phyloP scores from a whole-genome alignment of 2,888 invertebrate species.

The Megalurothrips usitatus region DNA sequence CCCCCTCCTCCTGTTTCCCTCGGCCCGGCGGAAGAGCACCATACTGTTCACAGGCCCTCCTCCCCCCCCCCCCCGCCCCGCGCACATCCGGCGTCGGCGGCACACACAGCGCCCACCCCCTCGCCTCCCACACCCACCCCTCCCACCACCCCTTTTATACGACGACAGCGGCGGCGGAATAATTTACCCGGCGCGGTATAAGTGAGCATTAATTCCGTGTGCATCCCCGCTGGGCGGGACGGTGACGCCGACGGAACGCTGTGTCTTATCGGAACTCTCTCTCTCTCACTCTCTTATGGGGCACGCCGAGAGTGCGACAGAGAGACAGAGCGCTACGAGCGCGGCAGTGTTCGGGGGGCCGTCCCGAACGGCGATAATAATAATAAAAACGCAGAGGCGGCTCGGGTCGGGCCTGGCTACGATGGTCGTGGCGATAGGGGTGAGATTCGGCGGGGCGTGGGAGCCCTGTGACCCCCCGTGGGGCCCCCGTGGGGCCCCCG shows the following conservation, averaged over 20 bases:
- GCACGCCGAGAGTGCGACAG: neutral
- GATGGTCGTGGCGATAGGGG: neutral
- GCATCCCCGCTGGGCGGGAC: no score
- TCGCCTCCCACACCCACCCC: neutral
- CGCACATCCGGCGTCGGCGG: neutral
- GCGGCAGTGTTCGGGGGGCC: neutral
- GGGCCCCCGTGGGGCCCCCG: no score
- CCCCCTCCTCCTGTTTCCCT: neutral
- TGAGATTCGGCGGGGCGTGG: neutral
- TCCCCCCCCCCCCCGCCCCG: neutral
- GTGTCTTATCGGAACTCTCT: no score
- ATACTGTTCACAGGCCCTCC: neutral
- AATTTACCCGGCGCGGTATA: neutral
- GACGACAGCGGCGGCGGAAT: neutral
- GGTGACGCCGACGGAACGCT: neutral
- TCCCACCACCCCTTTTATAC: neutral
- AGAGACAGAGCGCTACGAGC: no score
- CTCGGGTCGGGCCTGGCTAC: neutral
- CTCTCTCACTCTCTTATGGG: no score
- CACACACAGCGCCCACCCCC: neutral
- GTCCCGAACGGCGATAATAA: neutral
- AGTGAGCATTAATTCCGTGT: no score
- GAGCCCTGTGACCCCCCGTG: neutral
- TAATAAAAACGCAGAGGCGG: neutral
- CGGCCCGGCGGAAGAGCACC: slow-evolving; percentile 7